Conservation (phyloP, 2,888 invertebrate species). For the Mythimna lalbum region DNA sequence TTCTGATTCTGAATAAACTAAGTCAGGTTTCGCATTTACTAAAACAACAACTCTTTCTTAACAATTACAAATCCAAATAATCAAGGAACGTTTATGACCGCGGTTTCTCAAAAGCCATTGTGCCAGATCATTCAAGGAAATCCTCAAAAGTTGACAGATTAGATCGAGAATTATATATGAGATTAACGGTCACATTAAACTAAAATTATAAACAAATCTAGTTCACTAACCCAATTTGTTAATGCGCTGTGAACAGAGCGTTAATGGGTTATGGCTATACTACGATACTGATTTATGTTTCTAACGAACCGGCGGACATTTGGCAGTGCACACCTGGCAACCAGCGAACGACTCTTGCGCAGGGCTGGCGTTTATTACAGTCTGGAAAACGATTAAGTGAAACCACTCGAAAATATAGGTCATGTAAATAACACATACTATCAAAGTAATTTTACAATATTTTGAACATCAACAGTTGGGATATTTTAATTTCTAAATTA, state of each 20-base stretch:
- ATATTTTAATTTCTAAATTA: no score
- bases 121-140: background rate
- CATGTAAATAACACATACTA: background rate
- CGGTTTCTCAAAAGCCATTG: background rate
- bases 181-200: conserved; percentile 29
- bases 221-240: conserved; percentile 59
- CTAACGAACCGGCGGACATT: conserved; percentile 55
- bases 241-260: conserved; percentile 40
- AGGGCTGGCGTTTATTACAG: conserved; percentile 51
- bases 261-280: conserved; percentile 59
- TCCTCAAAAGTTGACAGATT: background rate
- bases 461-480: no score
- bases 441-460: background rate
- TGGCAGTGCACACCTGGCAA: conserved; percentile 64
- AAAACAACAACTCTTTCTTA: no score
- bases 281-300: conserved; percentile 60
- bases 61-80: background rate
- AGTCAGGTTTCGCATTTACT: no score
- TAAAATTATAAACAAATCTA: conserved; percentile 52
- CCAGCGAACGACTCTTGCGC: conserved; percentile 39
- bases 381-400: conserved; percentile 24
- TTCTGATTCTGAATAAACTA: no score
- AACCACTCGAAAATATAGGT: background rate
- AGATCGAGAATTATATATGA: background rate
- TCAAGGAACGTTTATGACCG: background rate